Conservation (phyloP, 2,797 vertebrate species). For the Bovichtus diacanthus region DNA sequence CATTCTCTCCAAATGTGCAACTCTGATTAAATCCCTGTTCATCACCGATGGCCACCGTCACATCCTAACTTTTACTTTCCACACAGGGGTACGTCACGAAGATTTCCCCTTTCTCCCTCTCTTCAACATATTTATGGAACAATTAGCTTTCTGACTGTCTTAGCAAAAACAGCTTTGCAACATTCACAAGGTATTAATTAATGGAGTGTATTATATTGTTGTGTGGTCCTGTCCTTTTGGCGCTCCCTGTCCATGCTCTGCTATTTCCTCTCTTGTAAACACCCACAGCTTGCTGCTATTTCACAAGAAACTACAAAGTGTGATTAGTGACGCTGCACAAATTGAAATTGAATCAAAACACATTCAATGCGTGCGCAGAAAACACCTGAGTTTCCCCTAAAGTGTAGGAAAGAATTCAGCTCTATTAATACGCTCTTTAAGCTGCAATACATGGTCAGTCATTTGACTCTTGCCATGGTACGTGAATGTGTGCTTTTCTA, state of each 20-base stretch:
- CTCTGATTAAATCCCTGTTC: neutral
- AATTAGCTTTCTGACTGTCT: neutral
- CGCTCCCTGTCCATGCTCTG: conserved; percentile 18
- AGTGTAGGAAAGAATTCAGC: conserved; percentile 23
- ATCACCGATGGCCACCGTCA: neutral
- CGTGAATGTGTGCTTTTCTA: conserved; percentile 21
- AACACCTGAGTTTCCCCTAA: conserved; percentile 66
- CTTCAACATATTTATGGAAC: neutral
- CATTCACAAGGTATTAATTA: conserved; percentile 20
- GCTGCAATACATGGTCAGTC: conserved; percentile 56
- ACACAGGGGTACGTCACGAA: neutral
- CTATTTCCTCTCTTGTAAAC: conserved; percentile 58
- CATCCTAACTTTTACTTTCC: neutral
- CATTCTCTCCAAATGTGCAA: neutral
- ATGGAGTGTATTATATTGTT: conserved; percentile 5
- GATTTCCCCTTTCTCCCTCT: neutral
- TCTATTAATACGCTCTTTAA: conserved; percentile 60
- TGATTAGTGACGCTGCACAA: conserved; percentile 48
- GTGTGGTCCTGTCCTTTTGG: conserved; percentile 33
- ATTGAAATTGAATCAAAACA: conserved; percentile 51
- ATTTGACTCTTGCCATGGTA: conserved; percentile 50
- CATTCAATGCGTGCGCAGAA: conserved; percentile 42
- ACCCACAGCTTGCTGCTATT: conserved; percentile 56
- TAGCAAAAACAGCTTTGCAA: neutral
- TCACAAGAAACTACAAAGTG: conserved; percentile 38